Evolutionary conservation across 2,797 vertebrate species (phyloP).

Genomic region (Telmatherina bonti): DNA sequence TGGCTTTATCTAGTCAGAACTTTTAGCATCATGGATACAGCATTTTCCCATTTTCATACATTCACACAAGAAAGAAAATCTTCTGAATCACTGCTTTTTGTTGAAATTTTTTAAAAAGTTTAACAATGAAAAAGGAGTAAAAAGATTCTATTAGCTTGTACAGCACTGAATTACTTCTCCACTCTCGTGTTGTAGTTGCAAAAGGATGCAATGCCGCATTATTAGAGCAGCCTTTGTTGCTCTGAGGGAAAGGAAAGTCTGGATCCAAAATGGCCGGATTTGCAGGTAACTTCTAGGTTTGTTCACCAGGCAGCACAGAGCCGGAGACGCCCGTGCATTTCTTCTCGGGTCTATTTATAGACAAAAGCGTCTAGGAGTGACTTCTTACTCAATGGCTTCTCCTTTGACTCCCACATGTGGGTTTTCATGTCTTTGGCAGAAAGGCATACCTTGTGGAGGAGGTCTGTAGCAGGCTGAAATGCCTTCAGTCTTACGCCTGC

Average conservation of each 20-base stretch:
- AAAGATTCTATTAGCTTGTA: background rate
- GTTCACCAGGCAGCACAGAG: constrained; percentile 43
- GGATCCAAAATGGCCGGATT: constrained; percentile 44
- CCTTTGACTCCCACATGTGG: constrained; percentile 77
- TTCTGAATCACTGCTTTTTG: background rate
- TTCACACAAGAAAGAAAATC: background rate
- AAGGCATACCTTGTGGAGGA: constrained; percentile 69
- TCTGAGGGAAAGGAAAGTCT: constrained; percentile 34
- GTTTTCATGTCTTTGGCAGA: constrained; percentile 66
- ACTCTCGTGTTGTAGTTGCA: background rate
- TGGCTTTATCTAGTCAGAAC: background rate
- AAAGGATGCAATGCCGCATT: background rate
- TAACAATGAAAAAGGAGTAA: background rate
- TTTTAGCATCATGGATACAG: background rate
- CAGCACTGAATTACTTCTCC: constrained; percentile 4
- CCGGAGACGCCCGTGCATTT: constrained; percentile 53
- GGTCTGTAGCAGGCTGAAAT: constrained; percentile 28
- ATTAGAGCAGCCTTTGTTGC: background rate
- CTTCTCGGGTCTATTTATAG: constrained; percentile 75
- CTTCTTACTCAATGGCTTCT: constrained; percentile 76
- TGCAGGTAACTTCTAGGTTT: constrained; percentile 51
- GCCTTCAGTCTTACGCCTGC: constrained; percentile 29
- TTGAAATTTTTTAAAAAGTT: background rate
- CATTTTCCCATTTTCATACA: background rate
- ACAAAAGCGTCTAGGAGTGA: constrained; percentile 58